Evolutionary conservation across 2,888 invertebrate species (phyloP).

Genomic region (Tuberolachnus salignus): DNA sequence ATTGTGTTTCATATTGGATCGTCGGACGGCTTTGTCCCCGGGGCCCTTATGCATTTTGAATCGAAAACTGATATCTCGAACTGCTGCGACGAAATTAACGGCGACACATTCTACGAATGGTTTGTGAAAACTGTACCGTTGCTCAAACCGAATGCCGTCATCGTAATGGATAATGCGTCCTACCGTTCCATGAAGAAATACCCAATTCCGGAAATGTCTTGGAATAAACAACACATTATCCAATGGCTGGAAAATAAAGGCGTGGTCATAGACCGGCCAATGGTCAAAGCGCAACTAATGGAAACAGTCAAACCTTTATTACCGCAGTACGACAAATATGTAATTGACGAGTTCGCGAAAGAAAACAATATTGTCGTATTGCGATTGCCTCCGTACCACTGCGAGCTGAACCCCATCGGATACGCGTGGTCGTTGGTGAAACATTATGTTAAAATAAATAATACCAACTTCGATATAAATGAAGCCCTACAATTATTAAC

Average conservation of each 20-base stretch:
- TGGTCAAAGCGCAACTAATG: conserved; percentile 23
- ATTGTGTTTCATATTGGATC: conserved; percentile 41
- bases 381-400: conserved; percentile 25
- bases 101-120: conserved; percentile 1
- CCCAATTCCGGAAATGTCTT: not conserved
- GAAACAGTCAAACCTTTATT: conserved; percentile 3
- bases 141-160: not conserved
- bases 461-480: no score
- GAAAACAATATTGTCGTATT: not conserved
- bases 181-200: conserved; percentile 30
- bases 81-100: not conserved
- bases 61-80: not conserved
- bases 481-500: no score
- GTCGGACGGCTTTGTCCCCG: not conserved
- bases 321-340: not conserved
- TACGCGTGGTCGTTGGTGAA: not conserved
- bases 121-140: not conserved
- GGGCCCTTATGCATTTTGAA: not conserved
- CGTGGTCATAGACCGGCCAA: not conserved
- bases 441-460: not conserved
- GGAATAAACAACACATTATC: conserved; percentile 20
- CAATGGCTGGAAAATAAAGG: conserved; percentile 23
- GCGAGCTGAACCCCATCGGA: conserved; percentile 17
- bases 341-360: no score
- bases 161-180: conserved; percentile 52